A percentile compares a stretch with the other conserved stretches of the same genome.
Conservation (phyloP, 2,113 vertebrate species). For the Salvelinus fontinalis region DNA sequence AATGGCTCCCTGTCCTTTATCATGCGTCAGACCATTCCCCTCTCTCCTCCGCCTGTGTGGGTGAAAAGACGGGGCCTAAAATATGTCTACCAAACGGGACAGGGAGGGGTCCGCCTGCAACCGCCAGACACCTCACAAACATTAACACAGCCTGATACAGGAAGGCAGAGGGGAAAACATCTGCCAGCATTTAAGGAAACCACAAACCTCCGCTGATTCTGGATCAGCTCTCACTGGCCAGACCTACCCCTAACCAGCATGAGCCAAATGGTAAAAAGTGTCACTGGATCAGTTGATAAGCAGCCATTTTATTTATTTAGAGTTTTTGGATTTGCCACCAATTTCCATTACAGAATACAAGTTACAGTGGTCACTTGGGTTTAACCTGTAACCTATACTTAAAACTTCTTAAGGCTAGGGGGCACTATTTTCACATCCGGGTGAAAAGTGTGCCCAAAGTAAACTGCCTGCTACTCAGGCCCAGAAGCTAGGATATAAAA, state of each 20-base stretch:
- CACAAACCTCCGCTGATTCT: slow-evolving; percentile 40
- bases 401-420: too few relatives aligned
- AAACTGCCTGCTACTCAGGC: too few relatives aligned
- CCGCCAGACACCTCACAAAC: slow-evolving; percentile 33
- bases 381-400: too few relatives aligned
- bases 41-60: slow-evolving; percentile 9
- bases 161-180: slow-evolving; percentile 31
- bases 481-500: too few relatives aligned
- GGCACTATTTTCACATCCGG: too few relatives aligned
- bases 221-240: background rate
- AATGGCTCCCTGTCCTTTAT: background rate
- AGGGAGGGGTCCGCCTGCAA: slow-evolving; percentile 20
- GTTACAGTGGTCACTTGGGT: too few relatives aligned
- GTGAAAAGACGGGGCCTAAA: slow-evolving; percentile 2
- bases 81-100: background rate
- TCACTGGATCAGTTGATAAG: too few relatives aligned
- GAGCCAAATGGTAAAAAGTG: too few relatives aligned
- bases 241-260: slow-evolving; percentile 7
- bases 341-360: too few relatives aligned
- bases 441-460: too few relatives aligned
- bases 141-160: slow-evolving; percentile 3
- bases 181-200: slow-evolving; percentile 43
- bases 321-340: too few relatives aligned
- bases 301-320: too few relatives aligned
- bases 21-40: background rate